Percentiles rank a stretch among this genome's conserved stretches.
Evolutionary conservation across 2,888 invertebrate species (phyloP).

Genomic region (Hydropsyche betteni): DNA sequence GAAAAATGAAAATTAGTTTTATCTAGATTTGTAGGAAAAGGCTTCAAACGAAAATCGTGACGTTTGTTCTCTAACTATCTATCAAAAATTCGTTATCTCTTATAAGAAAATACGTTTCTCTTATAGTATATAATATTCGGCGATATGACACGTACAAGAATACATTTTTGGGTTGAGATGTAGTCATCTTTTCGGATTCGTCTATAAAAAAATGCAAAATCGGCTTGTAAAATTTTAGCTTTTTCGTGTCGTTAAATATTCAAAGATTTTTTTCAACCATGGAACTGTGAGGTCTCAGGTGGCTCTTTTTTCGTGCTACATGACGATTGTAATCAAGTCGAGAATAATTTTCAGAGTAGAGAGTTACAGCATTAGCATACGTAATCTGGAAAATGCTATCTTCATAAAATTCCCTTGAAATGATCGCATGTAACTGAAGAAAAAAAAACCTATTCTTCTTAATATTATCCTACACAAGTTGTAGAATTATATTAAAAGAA

Average conservation of each 20-base stretch:
- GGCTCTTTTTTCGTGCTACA: background rate
- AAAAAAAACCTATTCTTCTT: no score
- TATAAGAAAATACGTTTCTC: background rate
- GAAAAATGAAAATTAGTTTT: constrained; percentile 28
- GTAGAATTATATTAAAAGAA: no score
- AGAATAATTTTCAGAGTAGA: constrained; percentile 5
- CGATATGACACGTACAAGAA: constrained; percentile 5
- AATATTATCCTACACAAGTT: no score
- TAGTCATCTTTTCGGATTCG: background rate
- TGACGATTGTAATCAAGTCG: constrained; percentile 13
- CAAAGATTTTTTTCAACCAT: background rate
- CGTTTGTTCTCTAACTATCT: background rate
- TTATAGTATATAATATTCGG: background rate
- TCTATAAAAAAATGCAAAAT: no score
- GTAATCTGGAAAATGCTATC: background rate
- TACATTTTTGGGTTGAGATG: background rate
- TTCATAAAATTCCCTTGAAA: no score
- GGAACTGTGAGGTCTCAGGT: constrained; percentile 3
- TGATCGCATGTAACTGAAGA: no score
- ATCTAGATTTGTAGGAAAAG: constrained; percentile 10
- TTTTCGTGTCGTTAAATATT: constrained; percentile 8
- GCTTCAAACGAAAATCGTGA: constrained; percentile 16
- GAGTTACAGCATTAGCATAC: constrained; percentile 12
- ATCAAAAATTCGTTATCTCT: no score
- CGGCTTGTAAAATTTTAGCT: background rate